These are phyloP conservation scores for Epirrhoe tristata DNA, from an alignment of 2,888 invertebrate species.

Conservation along the genomic window DNA sequence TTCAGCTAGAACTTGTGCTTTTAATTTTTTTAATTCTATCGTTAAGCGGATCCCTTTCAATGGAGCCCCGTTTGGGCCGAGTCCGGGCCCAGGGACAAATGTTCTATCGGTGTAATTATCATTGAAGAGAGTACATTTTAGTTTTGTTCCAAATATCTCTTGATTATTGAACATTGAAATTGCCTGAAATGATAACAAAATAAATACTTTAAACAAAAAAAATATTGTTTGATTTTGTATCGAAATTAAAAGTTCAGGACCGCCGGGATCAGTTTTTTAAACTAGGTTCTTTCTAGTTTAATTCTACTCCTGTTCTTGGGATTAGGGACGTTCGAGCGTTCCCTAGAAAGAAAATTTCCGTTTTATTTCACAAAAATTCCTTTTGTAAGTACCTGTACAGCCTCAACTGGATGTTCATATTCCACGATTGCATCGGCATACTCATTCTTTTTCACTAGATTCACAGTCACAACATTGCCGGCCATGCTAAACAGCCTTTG, in stretches of 20 bases:
- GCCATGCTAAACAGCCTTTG: slow-evolving; percentile 49
- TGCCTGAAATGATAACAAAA: slow-evolving; percentile 75
- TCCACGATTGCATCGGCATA: slow-evolving; percentile 94
- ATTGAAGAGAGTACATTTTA: slow-evolving; percentile 37
- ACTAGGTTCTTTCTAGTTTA: too few species aligned
- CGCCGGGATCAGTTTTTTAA: too few species aligned
- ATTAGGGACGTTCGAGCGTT: too few species aligned
- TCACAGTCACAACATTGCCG: slow-evolving; percentile 40
- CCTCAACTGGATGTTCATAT: slow-evolving; percentile 97
- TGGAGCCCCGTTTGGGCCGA: slow-evolving; percentile 87
- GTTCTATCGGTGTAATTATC: slow-evolving; percentile 32
- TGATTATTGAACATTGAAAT: slow-evolving; percentile 97
- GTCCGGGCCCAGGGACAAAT: slow-evolving; percentile 40
- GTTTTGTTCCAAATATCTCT: slow-evolving; percentile 78
- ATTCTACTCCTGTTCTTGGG: too few species aligned
- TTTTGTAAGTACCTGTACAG: slow-evolving; percentile 82
- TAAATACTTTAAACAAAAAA: too few species aligned
- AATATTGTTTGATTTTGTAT: too few species aligned
- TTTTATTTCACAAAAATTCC: too few species aligned
- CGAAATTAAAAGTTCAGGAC: too few species aligned
- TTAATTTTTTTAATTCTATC: slow-evolving; percentile 43
- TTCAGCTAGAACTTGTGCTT: slow-evolving; percentile 39
- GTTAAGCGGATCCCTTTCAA: slow-evolving; percentile 43
- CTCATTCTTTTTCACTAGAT: slow-evolving; percentile 59
- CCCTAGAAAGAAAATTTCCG: too few species aligned